These are phyloP conservation scores for Morpho achilles DNA, from an alignment of 2,888 invertebrate species.

Conservation along the genomic window DNA sequence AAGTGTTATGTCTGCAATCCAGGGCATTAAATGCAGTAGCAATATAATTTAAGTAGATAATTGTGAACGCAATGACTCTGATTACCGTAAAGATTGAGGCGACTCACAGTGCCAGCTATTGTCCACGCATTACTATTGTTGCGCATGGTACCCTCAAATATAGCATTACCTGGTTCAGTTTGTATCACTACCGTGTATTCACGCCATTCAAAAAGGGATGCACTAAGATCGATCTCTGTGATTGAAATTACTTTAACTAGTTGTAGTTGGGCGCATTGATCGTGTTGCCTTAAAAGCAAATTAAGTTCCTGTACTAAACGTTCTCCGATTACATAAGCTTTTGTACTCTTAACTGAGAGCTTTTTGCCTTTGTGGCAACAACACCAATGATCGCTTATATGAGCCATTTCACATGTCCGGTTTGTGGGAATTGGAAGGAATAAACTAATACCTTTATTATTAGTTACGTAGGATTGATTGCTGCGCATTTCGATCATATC, in stretches of 20 bases:
- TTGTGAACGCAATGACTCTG: constrained; percentile 86
- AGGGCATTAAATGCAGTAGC: constrained; percentile 74
- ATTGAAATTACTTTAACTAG: constrained; percentile 54
- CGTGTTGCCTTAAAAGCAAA: constrained; percentile 56
- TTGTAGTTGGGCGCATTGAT: constrained; percentile 81
- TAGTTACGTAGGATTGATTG: constrained; percentile 35
- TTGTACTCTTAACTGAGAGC: constrained; percentile 65
- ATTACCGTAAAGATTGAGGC: constrained; percentile 85
- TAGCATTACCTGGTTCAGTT: constrained; percentile 81
- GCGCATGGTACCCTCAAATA: constrained; percentile 87
- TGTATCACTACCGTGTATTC: constrained; percentile 81
- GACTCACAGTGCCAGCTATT: constrained; percentile 84
- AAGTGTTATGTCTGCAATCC: too few relatives aligned
- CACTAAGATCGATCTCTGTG: constrained; percentile 77
- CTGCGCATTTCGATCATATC: constrained; percentile 37
- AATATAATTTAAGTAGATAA: constrained; percentile 84
- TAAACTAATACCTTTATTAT: constrained; percentile 82
- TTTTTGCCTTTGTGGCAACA: constrained; percentile 83
- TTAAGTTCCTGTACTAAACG: constrained; percentile 83
- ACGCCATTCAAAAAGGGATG: constrained; percentile 41
- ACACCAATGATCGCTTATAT: constrained; percentile 90
- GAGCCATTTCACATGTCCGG: constrained; percentile 86
- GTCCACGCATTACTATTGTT: constrained; percentile 40
- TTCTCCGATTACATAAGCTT: constrained; percentile 75
- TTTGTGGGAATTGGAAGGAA: constrained; percentile 83